Evolutionary conservation across 1,140 invertebrate genomes (phyloP), one percentile per base, ranked within the genome.

Genomic region (Danaus melanippus): DNA sequence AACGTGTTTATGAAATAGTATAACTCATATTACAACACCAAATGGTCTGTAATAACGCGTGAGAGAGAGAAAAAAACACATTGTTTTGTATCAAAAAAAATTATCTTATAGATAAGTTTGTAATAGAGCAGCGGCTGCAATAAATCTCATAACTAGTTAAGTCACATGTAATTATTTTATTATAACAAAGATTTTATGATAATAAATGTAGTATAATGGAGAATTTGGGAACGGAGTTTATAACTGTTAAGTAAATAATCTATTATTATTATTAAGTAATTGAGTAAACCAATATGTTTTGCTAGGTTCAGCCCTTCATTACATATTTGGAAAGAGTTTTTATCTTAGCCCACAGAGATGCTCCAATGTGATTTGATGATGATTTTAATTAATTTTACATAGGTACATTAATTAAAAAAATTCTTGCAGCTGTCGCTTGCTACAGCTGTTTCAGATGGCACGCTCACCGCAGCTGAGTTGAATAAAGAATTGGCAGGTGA

Each of bases 371-470:
- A 46, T 52, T 61, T 46, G 46, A 49, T 56, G 17, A 10, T 58
- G 15, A 8, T 3, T 9, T 44, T 32, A 48, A 45, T 53, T 54
- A 45, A 54, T 53, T 53, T 41, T 41, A 50, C 9, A 42, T 48
- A 12, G n/a, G 32, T 49, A 10, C 43, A 8, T 32, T 47, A n/a
- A 46, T 39, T 12, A 17, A 53, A 12, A 10, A 7, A 45, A 60
- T 58, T 57, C 54, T 54, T 44, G 50, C 66, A 88, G 87, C 84
- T 88, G 84, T 79, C 84, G 75, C 74, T 86, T 65, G 79, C 78
- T 78, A 85, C 85, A 87, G 84, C 83, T 82, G 79, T 75, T 74
- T 76, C 78, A 74, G 76, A 79, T 69, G 84, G 72, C 51, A 79
- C 79, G 1, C 74, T 87, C 45, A 79, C 83, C 17, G 87, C 85